Evolutionary conservation across 2,113 vertebrate genomes (phyloP), one percentile per base, ranked within the genome.

Genomic region (Cololabis saira): DNA sequence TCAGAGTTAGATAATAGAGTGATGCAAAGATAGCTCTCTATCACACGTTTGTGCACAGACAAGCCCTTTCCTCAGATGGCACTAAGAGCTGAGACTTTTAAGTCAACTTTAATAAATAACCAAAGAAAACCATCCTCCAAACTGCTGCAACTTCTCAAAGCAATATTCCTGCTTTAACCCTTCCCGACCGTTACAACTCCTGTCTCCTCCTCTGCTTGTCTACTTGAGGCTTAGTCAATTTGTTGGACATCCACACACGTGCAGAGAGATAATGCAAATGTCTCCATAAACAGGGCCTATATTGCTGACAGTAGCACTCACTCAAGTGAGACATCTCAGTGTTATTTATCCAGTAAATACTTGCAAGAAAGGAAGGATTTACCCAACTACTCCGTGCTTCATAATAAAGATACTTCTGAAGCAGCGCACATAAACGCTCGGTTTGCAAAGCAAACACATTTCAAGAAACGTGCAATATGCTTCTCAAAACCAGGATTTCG

Each of bases 261-360:
- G 81, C 71, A 9, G 61, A 45, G 56, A 89, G 88, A 90, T 91
- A 93, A 92, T 90, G 90, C 90, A 93, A 90, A 93, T 89, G 80
- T 81, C 82, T 86, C 92, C 91, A 92, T 91, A 93, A 90, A 92
- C 91, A 93, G 89, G 73, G 71, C 80, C 74, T 85, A 87, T 81
- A 76, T 60, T 90, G 92, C 90, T 91, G 92, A 93, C 83, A 84
- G 84, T 71, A 59, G 85, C 85, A 70, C 73, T 87, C 81, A 83
- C 83, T 87, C 80, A 84, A 90, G 84, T 91, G 86, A 87, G 88
- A 88, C 85, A 88, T 84, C 88, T 71, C 49, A 1, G 74, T 79
- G 84, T 84, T 85, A 90, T 85, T 82, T n/a, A n/a, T n/a, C n/a
- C n/a, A n/a, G n/a, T n/a, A n/a, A n/a, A n/a, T n/a, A n/a, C n/a